Conservation (phyloP, 2,113 vertebrate species). For the Neotoma lepida region DNA sequence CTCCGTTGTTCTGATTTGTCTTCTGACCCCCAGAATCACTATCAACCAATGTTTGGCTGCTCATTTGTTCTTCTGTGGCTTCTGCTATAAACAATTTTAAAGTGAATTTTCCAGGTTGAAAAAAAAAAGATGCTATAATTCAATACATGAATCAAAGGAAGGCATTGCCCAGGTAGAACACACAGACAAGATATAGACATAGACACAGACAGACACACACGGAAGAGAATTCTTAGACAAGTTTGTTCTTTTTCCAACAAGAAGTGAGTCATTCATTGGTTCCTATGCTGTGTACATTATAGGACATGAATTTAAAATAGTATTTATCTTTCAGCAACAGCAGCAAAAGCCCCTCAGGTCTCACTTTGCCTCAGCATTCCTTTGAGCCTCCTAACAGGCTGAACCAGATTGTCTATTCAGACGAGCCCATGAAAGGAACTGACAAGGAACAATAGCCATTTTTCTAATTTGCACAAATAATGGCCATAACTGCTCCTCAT, state of each 20-base stretch:
- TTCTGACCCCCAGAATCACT: not conserved
- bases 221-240: constrained; percentile 69
- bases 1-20: not conserved
- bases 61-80: not conserved
- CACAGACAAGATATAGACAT: not conserved
- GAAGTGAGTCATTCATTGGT: constrained; percentile 67
- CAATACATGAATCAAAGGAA: constrained; percentile 59
- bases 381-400: constrained; percentile 51
- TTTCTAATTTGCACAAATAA: constrained; percentile 32
- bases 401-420: not conserved
- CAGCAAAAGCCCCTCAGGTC: constrained; percentile 47
- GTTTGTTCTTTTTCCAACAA: constrained; percentile 81
- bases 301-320: constrained; percentile 51
- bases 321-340: constrained; percentile 62
- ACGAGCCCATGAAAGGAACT: constrained; percentile 52
- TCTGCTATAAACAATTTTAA: constrained; percentile 9
- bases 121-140: constrained; percentile 19
- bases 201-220: not conserved
- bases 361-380: constrained; percentile 60
- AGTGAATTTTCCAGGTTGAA: constrained; percentile 45
- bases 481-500: not conserved
- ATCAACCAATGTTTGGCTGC: not conserved
- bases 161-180: constrained; percentile 2
- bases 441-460: constrained; percentile 13
- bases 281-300: constrained; percentile 14